phyloP scores from a whole-genome alignment of 2,113 vertebrate genomes.

The Tetrao urogallus region DNA sequence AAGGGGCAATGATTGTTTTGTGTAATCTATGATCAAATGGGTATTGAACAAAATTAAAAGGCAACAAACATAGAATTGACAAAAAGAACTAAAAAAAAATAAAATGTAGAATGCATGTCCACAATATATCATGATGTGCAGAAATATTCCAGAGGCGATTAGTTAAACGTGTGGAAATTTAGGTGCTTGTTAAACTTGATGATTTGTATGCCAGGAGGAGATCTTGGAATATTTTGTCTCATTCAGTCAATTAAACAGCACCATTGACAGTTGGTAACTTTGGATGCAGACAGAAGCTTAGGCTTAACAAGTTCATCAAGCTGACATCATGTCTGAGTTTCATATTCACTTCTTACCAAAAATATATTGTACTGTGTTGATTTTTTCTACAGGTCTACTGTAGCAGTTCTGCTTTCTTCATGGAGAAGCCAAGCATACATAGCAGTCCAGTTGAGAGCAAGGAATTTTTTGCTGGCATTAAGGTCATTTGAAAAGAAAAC shows the following conservation, averaged over 20 bases:
- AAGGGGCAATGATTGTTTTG: not conserved
- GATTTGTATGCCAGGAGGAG: not conserved
- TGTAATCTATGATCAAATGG: not conserved
- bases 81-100: not conserved
- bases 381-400: constrained; percentile 84
- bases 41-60: not conserved
- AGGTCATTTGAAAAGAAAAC: constrained; percentile 73
- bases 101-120: not conserved
- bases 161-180: not conserved
- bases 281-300: not conserved
- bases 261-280: not conserved
- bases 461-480: constrained; percentile 91
- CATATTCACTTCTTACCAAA: not conserved
- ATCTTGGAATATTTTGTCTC: fast-evolving
- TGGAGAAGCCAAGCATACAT: constrained; percentile 81
- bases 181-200: not conserved
- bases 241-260: not conserved
- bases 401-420: constrained; percentile 84
- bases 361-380: not conserved
- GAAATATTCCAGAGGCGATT: not conserved
- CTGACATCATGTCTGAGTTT: not conserved
- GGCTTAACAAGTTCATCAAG: not conserved
- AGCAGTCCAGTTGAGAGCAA: constrained; percentile 81
- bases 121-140: not conserved
- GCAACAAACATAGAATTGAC: not conserved